Evolutionary conservation across 2,888 invertebrate species (phyloP).

Genomic region (Xanthorhoe spadicearia): DNA sequence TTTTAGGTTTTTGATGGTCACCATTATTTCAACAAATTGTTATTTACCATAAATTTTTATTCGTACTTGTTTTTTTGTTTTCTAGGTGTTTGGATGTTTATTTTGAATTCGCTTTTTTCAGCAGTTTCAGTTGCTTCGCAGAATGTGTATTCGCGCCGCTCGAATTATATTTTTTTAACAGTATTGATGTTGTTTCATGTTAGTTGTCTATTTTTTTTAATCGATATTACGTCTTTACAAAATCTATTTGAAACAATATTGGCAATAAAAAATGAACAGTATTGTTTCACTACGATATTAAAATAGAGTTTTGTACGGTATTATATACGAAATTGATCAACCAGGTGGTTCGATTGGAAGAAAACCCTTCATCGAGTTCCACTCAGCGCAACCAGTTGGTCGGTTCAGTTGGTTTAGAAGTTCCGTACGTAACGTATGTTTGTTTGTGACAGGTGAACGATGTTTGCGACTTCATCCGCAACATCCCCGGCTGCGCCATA

Average conservation of each 20-base stretch:
- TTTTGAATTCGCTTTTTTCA: background rate
- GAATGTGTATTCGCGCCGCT: background rate
- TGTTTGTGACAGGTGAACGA: constrained; percentile 88
- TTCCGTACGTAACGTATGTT: background rate
- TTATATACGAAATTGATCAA: background rate
- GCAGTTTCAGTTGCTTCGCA: background rate
- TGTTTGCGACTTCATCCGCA: constrained; percentile 95
- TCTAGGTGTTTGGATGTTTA: background rate
- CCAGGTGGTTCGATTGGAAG: too few relatives aligned
- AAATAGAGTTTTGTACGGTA: background rate
- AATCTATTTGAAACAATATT: background rate
- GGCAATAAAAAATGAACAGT: background rate
- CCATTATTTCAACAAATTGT: background rate
- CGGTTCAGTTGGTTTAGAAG: too few relatives aligned
- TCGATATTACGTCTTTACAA: background rate
- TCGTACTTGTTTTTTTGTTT: background rate
- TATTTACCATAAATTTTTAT: background rate
- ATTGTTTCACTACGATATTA: background rate
- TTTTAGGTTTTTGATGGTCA: background rate
- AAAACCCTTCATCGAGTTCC: too few relatives aligned
- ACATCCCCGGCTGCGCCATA: constrained; percentile 94
- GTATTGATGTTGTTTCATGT: background rate
- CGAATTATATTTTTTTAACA: background rate
- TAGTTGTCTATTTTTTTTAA: background rate
- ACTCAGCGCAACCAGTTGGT: too few relatives aligned